Evolutionary conservation across 2,797 vertebrate genomes (phyloP).

Genomic region (Podarcis lilfordi): DNA sequence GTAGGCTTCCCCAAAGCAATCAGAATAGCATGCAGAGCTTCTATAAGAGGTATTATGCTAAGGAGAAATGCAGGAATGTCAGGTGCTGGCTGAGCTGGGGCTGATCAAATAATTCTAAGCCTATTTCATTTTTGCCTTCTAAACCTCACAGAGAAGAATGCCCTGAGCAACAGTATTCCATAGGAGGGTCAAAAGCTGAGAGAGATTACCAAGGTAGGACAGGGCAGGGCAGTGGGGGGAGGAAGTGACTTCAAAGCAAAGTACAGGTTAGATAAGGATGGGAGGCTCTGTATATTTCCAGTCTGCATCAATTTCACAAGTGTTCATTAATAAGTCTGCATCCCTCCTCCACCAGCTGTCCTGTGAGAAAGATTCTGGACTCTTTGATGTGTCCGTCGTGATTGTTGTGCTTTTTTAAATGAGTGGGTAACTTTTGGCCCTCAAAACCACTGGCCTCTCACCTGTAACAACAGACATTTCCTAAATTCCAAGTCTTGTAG

Average conservation of each 20-base stretch:
- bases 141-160: background rate
- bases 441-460: no score
- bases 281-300: background rate
- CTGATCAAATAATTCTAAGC: background rate
- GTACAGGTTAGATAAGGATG: background rate
- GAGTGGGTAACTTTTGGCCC: no score
- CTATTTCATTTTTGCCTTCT: background rate
- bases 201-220: background rate
- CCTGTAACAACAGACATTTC: no score
- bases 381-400: no score
- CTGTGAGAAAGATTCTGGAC: no score
- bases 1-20: constrained; percentile 6
- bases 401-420: no score
- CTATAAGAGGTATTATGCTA: constrained; percentile 15
- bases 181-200: background rate
- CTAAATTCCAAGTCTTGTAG: no score
- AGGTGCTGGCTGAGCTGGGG: background rate
- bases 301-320: no score
- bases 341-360: no score
- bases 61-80: background rate
- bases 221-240: background rate
- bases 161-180: background rate
- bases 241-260: background rate
- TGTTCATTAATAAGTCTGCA: no score
- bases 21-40: constrained; percentile 1